Percentiles rank a stretch among this genome's conserved stretches.
Conservation (phyloP, 2,113 vertebrate genomes). For the Osmerus mordax region DNA sequence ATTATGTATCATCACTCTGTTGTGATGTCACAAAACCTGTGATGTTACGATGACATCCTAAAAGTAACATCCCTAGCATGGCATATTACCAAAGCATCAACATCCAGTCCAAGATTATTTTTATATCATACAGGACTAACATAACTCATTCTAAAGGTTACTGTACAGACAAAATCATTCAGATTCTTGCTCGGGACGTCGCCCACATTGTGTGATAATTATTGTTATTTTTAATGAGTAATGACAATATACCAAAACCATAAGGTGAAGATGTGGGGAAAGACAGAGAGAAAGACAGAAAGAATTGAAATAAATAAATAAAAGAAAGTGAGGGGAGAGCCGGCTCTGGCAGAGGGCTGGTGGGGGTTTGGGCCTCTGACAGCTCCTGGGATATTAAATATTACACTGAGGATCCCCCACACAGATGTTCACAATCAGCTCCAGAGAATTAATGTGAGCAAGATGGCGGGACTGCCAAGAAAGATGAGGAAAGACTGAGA, state of each 20-base stretch:
- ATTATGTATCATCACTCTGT: too few species aligned
- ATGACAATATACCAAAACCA: background rate
- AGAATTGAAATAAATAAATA: background rate
- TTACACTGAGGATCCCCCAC: constrained; percentile 42
- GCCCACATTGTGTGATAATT: too few species aligned
- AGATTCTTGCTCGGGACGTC: too few species aligned
- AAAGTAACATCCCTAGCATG: too few species aligned
- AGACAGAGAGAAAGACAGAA: background rate
- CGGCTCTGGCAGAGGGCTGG: constrained; percentile 25
- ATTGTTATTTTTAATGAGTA: too few species aligned
- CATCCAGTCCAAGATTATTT: too few species aligned
- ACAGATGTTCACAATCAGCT: constrained; percentile 66
- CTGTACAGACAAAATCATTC: too few species aligned
- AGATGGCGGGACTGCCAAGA: constrained; percentile 37
- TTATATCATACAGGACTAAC: too few species aligned
- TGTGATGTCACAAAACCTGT: too few species aligned
- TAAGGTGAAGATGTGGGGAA: background rate
- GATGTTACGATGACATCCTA: too few species aligned
- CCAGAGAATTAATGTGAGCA: constrained; percentile 49
- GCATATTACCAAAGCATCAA: too few species aligned
- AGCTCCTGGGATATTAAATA: constrained; percentile 45
- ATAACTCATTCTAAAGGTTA: too few species aligned
- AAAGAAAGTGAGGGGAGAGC: background rate
- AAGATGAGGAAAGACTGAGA: constrained; percentile 24
- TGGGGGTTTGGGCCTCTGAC: constrained; percentile 41